A percentile compares a stretch with the other conserved stretches of the same genome.
phyloP scores from a whole-genome alignment of 2,797 vertebrate genomes.

The Antrozous pallidus region DNA sequence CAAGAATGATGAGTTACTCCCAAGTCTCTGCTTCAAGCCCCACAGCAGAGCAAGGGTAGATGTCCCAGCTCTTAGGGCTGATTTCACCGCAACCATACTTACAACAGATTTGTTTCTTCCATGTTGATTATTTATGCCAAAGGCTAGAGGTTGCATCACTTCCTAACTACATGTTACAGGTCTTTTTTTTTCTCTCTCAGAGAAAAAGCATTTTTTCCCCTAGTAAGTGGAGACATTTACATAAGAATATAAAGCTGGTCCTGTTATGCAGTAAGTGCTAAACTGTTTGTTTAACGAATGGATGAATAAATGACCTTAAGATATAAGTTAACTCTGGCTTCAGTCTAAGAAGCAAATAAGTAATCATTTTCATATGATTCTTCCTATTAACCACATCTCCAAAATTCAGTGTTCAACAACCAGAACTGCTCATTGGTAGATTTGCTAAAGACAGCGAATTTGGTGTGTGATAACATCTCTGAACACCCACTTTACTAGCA shows the following conservation, averaged over 20 bases:
- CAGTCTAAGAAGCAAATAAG: background rate
- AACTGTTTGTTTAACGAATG: background rate
- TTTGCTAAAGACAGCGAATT: background rate
- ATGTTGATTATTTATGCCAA: fast-evolving
- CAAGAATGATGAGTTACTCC: background rate
- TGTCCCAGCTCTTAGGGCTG: background rate
- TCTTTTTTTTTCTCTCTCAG: background rate
- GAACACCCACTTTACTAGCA: background rate
- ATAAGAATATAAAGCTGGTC: background rate
- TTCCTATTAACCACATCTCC: background rate
- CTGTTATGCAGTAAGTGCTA: background rate
- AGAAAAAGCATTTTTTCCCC: background rate
- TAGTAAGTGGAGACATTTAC: background rate
- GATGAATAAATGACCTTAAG: background rate
- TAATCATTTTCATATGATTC: background rate
- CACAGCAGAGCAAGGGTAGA: background rate
- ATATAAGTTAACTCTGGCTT: background rate
- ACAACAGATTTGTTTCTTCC: background rate
- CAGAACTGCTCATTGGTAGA: background rate
- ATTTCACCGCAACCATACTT: background rate
- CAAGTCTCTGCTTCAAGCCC: background rate
- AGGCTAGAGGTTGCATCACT: background rate
- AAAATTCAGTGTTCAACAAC: background rate
- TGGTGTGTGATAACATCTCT: background rate
- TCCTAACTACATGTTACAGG: background rate